Base-by-base conservation (phyloP, 2,888 invertebrate species). In the Galeruca laticollis region DNA sequence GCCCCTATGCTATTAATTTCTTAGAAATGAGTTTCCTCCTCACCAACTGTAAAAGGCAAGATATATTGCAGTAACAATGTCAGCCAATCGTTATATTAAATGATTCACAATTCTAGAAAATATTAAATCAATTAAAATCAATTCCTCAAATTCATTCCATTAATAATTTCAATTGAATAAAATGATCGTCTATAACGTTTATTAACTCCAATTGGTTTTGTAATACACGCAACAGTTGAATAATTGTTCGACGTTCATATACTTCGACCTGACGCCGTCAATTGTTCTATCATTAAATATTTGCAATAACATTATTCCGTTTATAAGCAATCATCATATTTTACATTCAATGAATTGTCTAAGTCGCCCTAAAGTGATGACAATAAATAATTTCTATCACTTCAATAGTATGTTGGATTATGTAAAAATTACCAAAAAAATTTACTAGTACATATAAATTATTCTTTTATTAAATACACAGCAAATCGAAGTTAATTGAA, bases 211-310 rank as follows among this genome's bases (percentile, higher is more conserved):
- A n/a, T n/a, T 40, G n/a, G 13, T 40, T 40, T 40, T 40, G 40
- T 40, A 4, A 40, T 5, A 40, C 40, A 40, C 6, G 6, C 47
- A 18, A 47, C 18, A 9, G 15, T 1, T 43, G 6, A 5, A 47
- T 8, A 43, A 47, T 47, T 47, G 47, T 18, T 47, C 18, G 47
- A 47, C 18, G 18, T 47, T 47, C 40, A n/a, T 40, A 40, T n/a
- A n/a, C n/a, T 40, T 40, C n/a, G n/a, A 40, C 13, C 13, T 15
- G 18, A 47, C 15, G 9, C 47, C 47, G 0, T 18, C 47, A 18
- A 47, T 47, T 18, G 18, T 47, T 47, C 15, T 47, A 10, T 18
- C 1, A 15, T 56, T 33, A 33, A 56, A 56, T 64, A 64, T 49
- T 31, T 31, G 20, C 15, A 35, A 6, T 35, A 56, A 31, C 35